Conservation (phyloP, 2,888 invertebrate genomes). For the Ametastegia equiseti region DNA sequence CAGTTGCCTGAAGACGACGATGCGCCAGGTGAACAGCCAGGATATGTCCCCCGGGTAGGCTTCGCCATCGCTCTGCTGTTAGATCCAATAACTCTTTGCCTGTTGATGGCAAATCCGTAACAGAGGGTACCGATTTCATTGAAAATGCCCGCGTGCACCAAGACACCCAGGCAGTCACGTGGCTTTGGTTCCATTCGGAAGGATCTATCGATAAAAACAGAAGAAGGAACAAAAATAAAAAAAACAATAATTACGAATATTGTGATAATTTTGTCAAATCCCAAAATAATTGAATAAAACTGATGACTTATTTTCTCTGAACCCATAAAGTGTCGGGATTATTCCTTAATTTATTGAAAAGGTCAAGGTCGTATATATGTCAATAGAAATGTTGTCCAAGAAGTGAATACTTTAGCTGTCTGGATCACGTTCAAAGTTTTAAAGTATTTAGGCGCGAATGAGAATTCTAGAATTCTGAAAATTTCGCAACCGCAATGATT, state of each 20-base stretch:
- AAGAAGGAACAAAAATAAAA: neutral
- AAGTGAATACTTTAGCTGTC: neutral
- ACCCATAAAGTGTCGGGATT: neutral
- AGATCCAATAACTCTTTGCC: slow-evolving; percentile 80
- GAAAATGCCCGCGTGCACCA: slow-evolving; percentile 82
- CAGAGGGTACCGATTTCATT: slow-evolving; percentile 78
- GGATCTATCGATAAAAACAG: slow-evolving; percentile 77
- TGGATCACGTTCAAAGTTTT: too few species aligned
- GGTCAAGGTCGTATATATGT: neutral
- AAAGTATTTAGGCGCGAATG: too few species aligned
- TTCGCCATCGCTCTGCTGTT: slow-evolving; percentile 80
- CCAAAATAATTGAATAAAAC: neutral
- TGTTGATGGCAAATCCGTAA: slow-evolving; percentile 78
- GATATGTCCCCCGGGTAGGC: slow-evolving; percentile 78
- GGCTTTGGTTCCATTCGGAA: slow-evolving; percentile 79
- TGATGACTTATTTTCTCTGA: neutral
- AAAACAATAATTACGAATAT: neutral
- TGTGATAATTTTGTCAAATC: neutral
- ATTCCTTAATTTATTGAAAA: neutral
- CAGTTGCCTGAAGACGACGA: slow-evolving; percentile 80
- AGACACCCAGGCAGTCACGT: slow-evolving; percentile 81
- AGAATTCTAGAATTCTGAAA: too few species aligned
- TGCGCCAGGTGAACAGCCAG: slow-evolving; percentile 82
- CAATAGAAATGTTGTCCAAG: neutral
- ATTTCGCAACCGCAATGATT: neutral